Percentiles rank a stretch among this genome's conserved stretches.
Conservation (phyloP, 1,140 invertebrate species). For the Drosophila murphyi region DNA sequence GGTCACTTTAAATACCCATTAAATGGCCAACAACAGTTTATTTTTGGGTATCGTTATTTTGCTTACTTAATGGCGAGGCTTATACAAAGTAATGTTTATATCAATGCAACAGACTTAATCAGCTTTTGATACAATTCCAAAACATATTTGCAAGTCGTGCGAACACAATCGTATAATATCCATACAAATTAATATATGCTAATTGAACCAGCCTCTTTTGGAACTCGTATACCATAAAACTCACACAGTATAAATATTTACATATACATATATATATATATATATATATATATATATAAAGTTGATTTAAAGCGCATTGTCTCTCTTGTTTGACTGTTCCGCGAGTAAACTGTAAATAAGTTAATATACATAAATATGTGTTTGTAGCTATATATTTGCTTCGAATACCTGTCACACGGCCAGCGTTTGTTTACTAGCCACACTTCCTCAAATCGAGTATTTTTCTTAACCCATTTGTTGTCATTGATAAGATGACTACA, state of each 20-base stretch:
- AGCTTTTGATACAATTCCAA: too few relatives aligned
- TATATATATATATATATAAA: too few relatives aligned
- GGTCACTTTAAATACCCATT: neutral
- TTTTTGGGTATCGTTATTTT: neutral
- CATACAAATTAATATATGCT: neutral
- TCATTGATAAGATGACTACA: slow-evolving; percentile 46
- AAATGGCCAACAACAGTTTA: neutral
- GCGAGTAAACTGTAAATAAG: neutral
- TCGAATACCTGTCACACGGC: slow-evolving; percentile 10
- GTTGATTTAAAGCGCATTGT: neutral
- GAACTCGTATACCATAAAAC: neutral
- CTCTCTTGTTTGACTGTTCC: neutral
- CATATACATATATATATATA: neutral
- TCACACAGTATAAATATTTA: slow-evolving; percentile 9
- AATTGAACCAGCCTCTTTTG: neutral
- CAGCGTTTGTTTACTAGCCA: slow-evolving; percentile 1
- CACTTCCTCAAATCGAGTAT: slow-evolving; percentile 21
- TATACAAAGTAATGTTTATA: too few relatives aligned
- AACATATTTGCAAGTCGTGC: too few relatives aligned
- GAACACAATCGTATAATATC: too few relatives aligned
- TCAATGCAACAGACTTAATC: too few relatives aligned
- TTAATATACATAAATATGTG: slow-evolving; percentile 2
- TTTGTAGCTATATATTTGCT: neutral
- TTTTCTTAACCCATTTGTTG: slow-evolving; percentile 28
- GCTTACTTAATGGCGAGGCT: too few relatives aligned